Conservation (phyloP, 2,888 invertebrate species). For the Lacanobia oleracea region DNA sequence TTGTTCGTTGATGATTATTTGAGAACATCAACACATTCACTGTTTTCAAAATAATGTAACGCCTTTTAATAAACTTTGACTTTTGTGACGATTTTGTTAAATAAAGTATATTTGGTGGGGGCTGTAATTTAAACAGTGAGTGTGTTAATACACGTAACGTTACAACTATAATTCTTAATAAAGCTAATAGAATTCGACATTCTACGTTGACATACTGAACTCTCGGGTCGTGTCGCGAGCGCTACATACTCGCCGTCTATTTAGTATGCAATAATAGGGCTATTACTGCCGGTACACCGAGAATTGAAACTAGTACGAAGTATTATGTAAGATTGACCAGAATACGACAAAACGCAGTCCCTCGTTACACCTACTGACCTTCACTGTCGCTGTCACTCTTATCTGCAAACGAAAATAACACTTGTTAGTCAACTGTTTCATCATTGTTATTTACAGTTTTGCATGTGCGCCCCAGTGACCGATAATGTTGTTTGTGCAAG, state of each 20-base stretch:
- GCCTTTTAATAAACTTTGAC: slow-evolving; percentile 60
- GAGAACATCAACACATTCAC: slow-evolving; percentile 90
- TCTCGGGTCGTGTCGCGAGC: slow-evolving; percentile 60
- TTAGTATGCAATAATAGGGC: slow-evolving; percentile 54
- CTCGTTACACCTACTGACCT: slow-evolving; percentile 93
- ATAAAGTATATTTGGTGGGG: slow-evolving; percentile 84
- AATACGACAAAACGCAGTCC: slow-evolving; percentile 87
- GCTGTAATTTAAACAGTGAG: slow-evolving; percentile 88
- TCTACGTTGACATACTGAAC: slow-evolving; percentile 70
- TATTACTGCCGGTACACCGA: slow-evolving; percentile 73
- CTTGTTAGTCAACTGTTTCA: slow-evolving; percentile 55
- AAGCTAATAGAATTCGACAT: slow-evolving; percentile 87
- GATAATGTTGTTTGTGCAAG: slow-evolving; percentile 61
- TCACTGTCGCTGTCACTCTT: slow-evolving; percentile 98
- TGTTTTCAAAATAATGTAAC: slow-evolving; percentile 77
- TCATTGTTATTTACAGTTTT: slow-evolving; percentile 59
- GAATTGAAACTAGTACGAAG: slow-evolving; percentile 84
- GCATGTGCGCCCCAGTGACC: slow-evolving; percentile 29
- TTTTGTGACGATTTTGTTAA: slow-evolving; percentile 76
- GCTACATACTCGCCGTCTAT: slow-evolving; percentile 32
- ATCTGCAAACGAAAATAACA: slow-evolving; percentile 91
- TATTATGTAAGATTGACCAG: slow-evolving; percentile 90
- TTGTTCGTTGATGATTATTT: slow-evolving; percentile 82
- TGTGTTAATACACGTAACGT: slow-evolving; percentile 88
- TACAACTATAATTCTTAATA: slow-evolving; percentile 78